Evolutionary conservation across 2,888 invertebrate species (phyloP), one percentile per base, ranked within the genome.

Genomic region (Tiliacea aurago): DNA sequence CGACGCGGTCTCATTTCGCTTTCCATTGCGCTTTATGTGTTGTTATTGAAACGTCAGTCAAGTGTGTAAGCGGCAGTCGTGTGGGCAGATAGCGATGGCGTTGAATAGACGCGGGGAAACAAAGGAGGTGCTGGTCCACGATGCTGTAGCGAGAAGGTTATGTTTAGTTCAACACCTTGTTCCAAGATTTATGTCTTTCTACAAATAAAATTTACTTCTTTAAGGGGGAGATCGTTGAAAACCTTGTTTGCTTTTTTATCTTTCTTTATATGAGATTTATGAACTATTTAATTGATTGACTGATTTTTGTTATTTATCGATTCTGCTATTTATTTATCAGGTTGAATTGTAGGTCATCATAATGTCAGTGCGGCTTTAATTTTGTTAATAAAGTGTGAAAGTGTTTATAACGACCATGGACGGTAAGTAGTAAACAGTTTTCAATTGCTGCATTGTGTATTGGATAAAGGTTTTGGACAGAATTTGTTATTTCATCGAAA

Each of bases 21-120:
- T 71, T 84, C 51, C 73, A 86, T 72, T 76, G 71, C 71, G 55
- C 71, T 43, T 72, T 72, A 71, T 76, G 58, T 72, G 20, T 37
- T 64, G 59, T 65, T 76, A 86, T 86, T 80, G 76, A 70, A 83
- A 63, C 64, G 84, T 55, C 86, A 86, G 64, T 86, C 80, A 72
- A 55, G 71, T 76, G 70, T 73, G 55, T 80, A 73, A 69, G 20
- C 67, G 69, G 67, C 71, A 76, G 59, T 74, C 71, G 65, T 59
- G 59, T 63, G 75, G 55, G 53, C 13, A 76, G 80, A 83, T 80
- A 86, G 58, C 58, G 76, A 45, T 65, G 43, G 15, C 20, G 23
- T 53, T 64, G 62, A 74, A 62, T 58, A 43, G 61, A 69, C 37
- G 65, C 47, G 37, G 20, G 58, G 11, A 53, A 33, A 51, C 28